Percentiles rank a stretch among this genome's conserved stretches.
Evolutionary conservation across 2,113 vertebrate species (phyloP).

Genomic region (Channa argus): DNA sequence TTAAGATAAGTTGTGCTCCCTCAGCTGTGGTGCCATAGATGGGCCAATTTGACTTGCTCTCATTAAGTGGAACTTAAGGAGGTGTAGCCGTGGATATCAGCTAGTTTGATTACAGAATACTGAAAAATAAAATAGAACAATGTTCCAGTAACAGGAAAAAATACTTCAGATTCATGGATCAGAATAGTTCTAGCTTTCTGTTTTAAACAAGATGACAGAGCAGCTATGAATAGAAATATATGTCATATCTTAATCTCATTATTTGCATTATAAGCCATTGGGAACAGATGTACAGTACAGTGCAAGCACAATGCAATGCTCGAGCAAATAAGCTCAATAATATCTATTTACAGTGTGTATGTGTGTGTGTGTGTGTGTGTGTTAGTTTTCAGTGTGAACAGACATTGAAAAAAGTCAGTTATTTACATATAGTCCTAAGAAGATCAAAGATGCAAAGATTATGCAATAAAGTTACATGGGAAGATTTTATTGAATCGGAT

Average conservation of each 20-base stretch:
- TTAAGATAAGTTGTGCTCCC: slow-evolving; percentile 78
- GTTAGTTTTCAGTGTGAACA: no score
- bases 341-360: background rate
- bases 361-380: no score
- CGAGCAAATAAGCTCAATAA: slow-evolving; percentile 17
- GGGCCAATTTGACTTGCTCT: slow-evolving; percentile 76
- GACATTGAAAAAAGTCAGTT: no score
- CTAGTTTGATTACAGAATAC: slow-evolving; percentile 74
- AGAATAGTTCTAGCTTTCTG: slow-evolving; percentile 21
- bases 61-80: slow-evolving; percentile 78
- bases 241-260: slow-evolving; percentile 44
- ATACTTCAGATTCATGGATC: slow-evolving; percentile 33
- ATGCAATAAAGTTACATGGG: no score
- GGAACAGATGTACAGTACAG: slow-evolving; percentile 20
- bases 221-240: slow-evolving; percentile 42
- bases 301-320: slow-evolving; percentile 4
- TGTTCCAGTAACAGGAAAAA: slow-evolving; percentile 23
- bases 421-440: no score
- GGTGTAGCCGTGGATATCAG: slow-evolving; percentile 66
- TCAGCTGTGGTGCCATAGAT: slow-evolving; percentile 63
- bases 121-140: slow-evolving; percentile 29
- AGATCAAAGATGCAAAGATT: no score
- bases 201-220: slow-evolving; percentile 35
- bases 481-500: no score
- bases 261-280: slow-evolving; percentile 17